Percentiles rank a stretch among this genome's conserved stretches.
These are phyloP conservation scores for Andrena hattorfiana DNA, from an alignment of 2,888 invertebrate species.

Conservation along the genomic window DNA sequence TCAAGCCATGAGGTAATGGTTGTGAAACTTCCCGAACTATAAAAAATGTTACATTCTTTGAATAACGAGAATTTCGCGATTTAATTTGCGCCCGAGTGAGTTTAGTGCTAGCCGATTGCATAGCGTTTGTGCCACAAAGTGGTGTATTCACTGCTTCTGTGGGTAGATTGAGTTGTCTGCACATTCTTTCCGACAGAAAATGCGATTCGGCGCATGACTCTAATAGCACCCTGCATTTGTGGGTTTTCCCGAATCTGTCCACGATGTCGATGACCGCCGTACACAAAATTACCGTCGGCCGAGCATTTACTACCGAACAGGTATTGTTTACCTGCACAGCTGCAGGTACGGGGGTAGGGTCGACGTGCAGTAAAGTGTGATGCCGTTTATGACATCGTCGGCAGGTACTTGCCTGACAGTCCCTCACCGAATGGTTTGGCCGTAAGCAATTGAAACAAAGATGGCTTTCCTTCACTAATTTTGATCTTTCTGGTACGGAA, in stretches of 20 bases:
- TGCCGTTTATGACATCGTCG: background rate
- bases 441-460: conserved; percentile 3
- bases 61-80: background rate
- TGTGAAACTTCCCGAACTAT: background rate
- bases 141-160: background rate
- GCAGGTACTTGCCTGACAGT: background rate
- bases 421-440: background rate
- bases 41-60: background rate
- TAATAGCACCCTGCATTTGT: too few relatives aligned
- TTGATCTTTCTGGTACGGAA: background rate
- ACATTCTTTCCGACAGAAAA: background rate
- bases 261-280: too few relatives aligned
- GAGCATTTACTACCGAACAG: too few relatives aligned
- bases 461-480: background rate
- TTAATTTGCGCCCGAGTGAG: background rate
- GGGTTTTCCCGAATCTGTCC: too few relatives aligned
- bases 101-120: background rate
- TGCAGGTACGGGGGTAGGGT: too few relatives aligned
- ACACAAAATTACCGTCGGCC: too few relatives aligned
- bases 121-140: background rate
- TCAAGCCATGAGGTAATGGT: background rate
- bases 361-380: too few relatives aligned
- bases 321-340: too few relatives aligned
- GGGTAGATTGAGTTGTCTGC: background rate
- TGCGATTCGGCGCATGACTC: background rate